These are phyloP conservation scores for Cetoscarus ocellatus DNA, from an alignment of 2,797 vertebrate species.

Conservation along the genomic window DNA sequence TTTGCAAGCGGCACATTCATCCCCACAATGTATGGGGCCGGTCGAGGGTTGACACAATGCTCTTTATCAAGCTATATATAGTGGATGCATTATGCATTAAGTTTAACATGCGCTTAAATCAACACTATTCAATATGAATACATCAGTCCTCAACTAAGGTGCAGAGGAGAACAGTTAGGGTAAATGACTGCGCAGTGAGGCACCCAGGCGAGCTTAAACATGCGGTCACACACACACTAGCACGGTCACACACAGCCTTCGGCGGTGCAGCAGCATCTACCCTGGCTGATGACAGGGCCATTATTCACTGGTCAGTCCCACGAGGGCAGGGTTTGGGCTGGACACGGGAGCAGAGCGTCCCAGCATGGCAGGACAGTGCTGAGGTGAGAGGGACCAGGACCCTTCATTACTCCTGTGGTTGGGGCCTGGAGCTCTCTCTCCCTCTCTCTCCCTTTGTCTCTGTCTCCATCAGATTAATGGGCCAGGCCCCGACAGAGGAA, in stretches of 20 bases:
- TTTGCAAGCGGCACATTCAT: slow-evolving; percentile 80
- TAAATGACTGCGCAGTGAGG: slow-evolving; percentile 69
- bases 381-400: slow-evolving; percentile 81
- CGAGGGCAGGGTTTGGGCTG: slow-evolving; percentile 90
- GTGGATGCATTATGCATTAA: slow-evolving; percentile 81
- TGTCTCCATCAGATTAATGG: slow-evolving; percentile 93
- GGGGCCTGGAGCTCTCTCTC: slow-evolving; percentile 63
- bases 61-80: slow-evolving; percentile 88
- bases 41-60: slow-evolving; percentile 74
- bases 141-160: slow-evolving; percentile 73
- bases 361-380: slow-evolving; percentile 71
- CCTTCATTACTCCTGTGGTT: slow-evolving; percentile 79
- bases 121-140: slow-evolving; percentile 78
- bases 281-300: slow-evolving; percentile 92
- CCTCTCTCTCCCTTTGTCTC: slow-evolving; percentile 65
- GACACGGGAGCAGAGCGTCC: slow-evolving; percentile 75
- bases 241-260: slow-evolving; percentile 75
- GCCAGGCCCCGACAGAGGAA: slow-evolving; percentile 94
- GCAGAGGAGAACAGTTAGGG: slow-evolving; percentile 70
- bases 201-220: slow-evolving; percentile 38
- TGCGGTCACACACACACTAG: slow-evolving; percentile 40
- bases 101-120: slow-evolving; percentile 83
- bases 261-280: slow-evolving; percentile 84
- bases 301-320: slow-evolving; percentile 93
- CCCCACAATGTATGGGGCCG: slow-evolving; percentile 81